phyloP scores from a whole-genome alignment of 2,113 vertebrate genomes.

The Seriola rivoliana region DNA sequence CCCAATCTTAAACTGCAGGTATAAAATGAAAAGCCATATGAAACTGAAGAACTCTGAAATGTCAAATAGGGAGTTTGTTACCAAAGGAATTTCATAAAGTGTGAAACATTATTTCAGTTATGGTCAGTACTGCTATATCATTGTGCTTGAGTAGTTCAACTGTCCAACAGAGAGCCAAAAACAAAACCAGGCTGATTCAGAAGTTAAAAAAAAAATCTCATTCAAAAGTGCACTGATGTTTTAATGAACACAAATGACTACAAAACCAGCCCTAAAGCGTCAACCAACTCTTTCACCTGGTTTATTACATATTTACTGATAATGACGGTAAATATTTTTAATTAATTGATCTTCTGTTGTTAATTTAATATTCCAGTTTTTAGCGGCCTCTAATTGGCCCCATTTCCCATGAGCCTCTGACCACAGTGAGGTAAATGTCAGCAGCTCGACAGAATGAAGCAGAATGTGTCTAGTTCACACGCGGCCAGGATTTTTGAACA shows the following conservation, averaged over 20 bases:
- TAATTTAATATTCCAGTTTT: neutral
- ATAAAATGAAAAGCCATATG: conserved; percentile 3
- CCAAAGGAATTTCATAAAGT: neutral
- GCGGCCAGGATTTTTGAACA: no score
- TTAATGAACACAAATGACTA: neutral
- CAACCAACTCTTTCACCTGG: neutral
- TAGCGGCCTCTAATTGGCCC: no score
- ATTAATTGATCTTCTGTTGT: neutral
- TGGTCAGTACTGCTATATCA: no score
- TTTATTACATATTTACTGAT: neutral
- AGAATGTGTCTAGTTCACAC: no score
- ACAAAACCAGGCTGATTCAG: neutral
- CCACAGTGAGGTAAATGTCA: neutral
- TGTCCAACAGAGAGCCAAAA: neutral
- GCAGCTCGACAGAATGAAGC: no score
- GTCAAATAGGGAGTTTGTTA: neutral
- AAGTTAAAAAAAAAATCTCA: neutral
- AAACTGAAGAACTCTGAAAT: neutral
- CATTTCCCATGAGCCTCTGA: neutral
- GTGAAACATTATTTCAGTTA: neutral
- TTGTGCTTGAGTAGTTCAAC: neutral
- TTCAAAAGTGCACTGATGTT: neutral
- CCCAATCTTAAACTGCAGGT: neutral
- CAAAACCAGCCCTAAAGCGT: neutral
- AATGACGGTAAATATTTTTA: no score